These are phyloP conservation scores for Chymomyza procnemis DNA, from an alignment of 2,888 invertebrate species.

Conservation along the genomic window DNA sequence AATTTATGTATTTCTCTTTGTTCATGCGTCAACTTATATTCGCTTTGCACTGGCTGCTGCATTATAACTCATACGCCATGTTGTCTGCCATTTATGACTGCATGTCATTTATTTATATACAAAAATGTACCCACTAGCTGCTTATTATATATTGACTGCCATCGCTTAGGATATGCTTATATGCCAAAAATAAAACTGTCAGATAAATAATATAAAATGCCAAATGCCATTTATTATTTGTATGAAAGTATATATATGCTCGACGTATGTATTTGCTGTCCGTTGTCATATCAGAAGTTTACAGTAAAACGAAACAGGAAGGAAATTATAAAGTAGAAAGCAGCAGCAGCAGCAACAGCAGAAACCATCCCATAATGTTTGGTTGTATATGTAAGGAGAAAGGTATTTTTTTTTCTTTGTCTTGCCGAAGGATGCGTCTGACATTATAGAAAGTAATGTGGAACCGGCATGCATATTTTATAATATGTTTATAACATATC, in stretches of 20 bases:
- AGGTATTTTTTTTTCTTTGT: background rate
- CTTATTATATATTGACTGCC: conserved; percentile 5
- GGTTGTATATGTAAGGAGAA: background rate
- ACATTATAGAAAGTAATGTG: conserved; percentile 59
- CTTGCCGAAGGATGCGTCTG: conserved; percentile 31
- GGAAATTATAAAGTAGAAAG: conserved; percentile 53
- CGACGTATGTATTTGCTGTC: too few relatives aligned
- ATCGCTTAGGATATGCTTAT: conserved; percentile 23
- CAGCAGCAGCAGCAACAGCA: conserved; percentile 11
- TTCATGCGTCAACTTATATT: conserved; percentile 17
- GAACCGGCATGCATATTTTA: conserved; percentile 59
- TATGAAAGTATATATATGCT: background rate
- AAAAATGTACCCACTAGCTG: conserved; percentile 10
- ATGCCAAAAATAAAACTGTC: conserved; percentile 61
- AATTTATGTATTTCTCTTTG: background rate
- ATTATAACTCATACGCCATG: conserved; percentile 44
- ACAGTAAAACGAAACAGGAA: conserved; percentile 41
- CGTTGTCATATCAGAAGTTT: background rate
- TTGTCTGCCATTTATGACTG: conserved; percentile 49
- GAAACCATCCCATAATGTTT: background rate
- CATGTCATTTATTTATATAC: background rate
- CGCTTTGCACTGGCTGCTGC: conserved; percentile 22
- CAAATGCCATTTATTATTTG: background rate
- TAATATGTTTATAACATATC: conserved; percentile 61
- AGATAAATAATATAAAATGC: conserved; percentile 50